phyloP scores from a whole-genome alignment of 2,888 invertebrate genomes.

The Polylopha cassiicola region DNA sequence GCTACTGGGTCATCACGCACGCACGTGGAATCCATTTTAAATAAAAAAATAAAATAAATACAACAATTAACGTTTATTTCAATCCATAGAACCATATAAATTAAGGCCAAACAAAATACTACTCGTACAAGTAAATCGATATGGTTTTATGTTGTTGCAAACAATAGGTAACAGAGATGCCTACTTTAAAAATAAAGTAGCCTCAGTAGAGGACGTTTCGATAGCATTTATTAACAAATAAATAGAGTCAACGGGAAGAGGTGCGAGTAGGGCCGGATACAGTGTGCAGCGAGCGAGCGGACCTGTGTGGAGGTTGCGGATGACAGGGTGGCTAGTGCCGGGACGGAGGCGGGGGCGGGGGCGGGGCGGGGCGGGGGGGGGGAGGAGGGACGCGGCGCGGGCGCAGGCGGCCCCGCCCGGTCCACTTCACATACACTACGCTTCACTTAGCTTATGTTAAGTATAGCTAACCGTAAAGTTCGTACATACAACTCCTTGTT shows the following conservation, averaged over 20 bases:
- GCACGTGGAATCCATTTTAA: slow-evolving; percentile 25
- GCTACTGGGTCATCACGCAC: no score
- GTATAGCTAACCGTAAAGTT: slow-evolving; percentile 37
- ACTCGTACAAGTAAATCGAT: slow-evolving; percentile 62
- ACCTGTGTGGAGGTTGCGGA: slow-evolving; percentile 70
- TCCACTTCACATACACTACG: slow-evolving; percentile 28
- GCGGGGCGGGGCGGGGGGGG: slow-evolving; percentile 61
- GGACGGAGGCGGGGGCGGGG: slow-evolving; percentile 53
- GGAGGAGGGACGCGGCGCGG: slow-evolving; percentile 21
- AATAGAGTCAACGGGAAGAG: slow-evolving; percentile 29
- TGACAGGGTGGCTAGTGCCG: slow-evolving; percentile 76
- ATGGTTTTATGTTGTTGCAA: slow-evolving; percentile 66
- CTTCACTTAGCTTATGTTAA: slow-evolving; percentile 23
- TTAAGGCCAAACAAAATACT: slow-evolving; percentile 69
- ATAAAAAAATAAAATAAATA: slow-evolving; percentile 63
- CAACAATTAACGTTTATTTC: slow-evolving; percentile 76
- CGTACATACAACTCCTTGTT: slow-evolving; percentile 48
- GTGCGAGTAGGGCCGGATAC: slow-evolving; percentile 20
- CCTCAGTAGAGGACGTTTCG: slow-evolving; percentile 27
- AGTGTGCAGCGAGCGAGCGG: slow-evolving; percentile 16
- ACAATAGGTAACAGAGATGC: slow-evolving; percentile 22
- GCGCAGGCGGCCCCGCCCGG: slow-evolving; percentile 24
- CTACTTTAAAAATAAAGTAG: slow-evolving; percentile 29
- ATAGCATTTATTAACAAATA: slow-evolving; percentile 29
- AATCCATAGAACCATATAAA: slow-evolving; percentile 75